Base-by-base conservation (phyloP, 2,888 invertebrate genomes). In the Patella pellucida region DNA sequence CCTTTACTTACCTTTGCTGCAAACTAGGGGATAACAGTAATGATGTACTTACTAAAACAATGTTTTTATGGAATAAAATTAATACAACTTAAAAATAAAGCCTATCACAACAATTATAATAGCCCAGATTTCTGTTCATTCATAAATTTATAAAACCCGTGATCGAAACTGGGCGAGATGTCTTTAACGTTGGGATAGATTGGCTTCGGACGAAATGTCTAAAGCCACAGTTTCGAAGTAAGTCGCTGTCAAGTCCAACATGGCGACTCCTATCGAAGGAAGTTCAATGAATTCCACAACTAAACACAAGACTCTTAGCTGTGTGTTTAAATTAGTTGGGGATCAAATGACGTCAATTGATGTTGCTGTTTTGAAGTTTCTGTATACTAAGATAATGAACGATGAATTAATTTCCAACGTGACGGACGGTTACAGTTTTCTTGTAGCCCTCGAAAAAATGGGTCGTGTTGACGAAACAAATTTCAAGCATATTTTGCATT, bases 241-340 rank as follows among this genome's bases (percentile, higher is more conserved):
- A 41, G 9, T 41, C 41, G 41, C 41, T 41, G 41, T 41, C 41
- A 41, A 41, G 41, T 62, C 62, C 62, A 62, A 62, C 19, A 62
- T 62, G 62, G 62, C 62, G 62, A 23, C 62, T 62, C 41, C 41
- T 41, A 11, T 62, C 19, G 62, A 62, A 62, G 62, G 62, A 62
- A 62, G 62, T 62, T 23, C 19, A 62, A 23, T 23, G 62, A 62
- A 23, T 19, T 23, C 19, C 62, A 23, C 19, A 23, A 23, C 23
- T 62, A 62, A 23, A 12, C 62, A 23, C 23, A 62, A 62, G 27
- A 73, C 78, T 52, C 72, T 85, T 16, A 83, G 84, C 52, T 82
- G 84, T 77, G 83, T 86, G 84, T 86, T 85, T 72, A 73, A 80
- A 54, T 78, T 82, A 73, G 76, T 86, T 27, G 83, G 84, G n/a